A percentile compares a stretch with the other conserved stretches of the same genome.
phyloP scores from a whole-genome alignment of 2,797 vertebrate species.

The Gymnopithys bicolor region DNA sequence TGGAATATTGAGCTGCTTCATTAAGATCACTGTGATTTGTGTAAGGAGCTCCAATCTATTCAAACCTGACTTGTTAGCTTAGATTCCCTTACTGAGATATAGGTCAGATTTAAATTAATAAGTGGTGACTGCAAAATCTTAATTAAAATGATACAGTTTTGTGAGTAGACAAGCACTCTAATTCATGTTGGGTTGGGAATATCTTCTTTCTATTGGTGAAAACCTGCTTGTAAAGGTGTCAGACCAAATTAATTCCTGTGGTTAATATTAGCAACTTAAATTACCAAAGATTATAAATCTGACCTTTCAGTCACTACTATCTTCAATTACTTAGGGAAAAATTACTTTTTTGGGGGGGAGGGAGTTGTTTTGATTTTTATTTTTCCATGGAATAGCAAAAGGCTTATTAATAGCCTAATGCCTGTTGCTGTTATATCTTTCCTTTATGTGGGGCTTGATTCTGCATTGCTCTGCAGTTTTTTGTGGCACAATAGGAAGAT shows the following conservation, averaged over 20 bases:
- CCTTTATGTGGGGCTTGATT: neutral
- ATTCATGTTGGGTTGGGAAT: slow-evolving; percentile 9
- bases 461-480: neutral
- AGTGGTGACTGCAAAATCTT: slow-evolving; percentile 15
- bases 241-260: slow-evolving; percentile 17
- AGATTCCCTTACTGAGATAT: slow-evolving; percentile 30
- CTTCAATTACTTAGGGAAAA: neutral
- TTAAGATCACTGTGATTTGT: slow-evolving; percentile 42
- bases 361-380: neutral
- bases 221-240: neutral
- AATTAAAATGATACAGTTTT: slow-evolving; percentile 39
- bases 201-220: slow-evolving; percentile 6
- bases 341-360: neutral
- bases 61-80: slow-evolving; percentile 15
- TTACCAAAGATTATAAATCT: neutral
- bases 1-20: slow-evolving; percentile 26
- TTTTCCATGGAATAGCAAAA: neutral
- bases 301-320: neutral
- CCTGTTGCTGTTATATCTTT: neutral
- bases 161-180: slow-evolving; percentile 8
- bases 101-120: slow-evolving; percentile 56
- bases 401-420: neutral
- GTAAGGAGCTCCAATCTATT: neutral
- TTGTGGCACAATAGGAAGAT: neutral
- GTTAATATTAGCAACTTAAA: neutral